Conservation (phyloP, 2,797 vertebrate species). For the Aythya fuligula region DNA sequence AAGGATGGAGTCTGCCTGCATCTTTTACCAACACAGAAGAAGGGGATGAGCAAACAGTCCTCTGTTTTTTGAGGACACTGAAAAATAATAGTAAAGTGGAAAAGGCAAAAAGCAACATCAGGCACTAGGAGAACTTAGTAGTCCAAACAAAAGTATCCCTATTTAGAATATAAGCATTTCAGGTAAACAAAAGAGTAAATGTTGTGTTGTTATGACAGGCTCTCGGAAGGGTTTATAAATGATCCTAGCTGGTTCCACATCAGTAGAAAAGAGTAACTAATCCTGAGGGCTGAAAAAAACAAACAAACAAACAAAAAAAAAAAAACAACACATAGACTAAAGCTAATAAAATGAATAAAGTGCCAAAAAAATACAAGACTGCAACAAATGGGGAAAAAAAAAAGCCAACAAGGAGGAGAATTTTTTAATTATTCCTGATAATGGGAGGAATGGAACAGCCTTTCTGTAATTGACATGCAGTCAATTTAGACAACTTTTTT, state of each 20-base stretch:
- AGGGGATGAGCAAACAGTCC: background rate
- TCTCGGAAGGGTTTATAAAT: background rate
- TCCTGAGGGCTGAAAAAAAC: background rate
- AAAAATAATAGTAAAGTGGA: background rate
- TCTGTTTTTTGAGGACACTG: background rate
- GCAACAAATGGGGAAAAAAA: background rate
- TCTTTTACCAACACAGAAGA: background rate
- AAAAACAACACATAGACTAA: background rate
- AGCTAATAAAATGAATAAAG: slow-evolving; percentile 39
- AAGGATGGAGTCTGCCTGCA: background rate
- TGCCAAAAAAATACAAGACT: background rate
- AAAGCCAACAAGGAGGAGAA: background rate
- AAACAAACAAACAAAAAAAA: background rate
- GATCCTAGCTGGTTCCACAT: background rate
- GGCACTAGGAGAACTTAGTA: background rate
- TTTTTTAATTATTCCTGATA: background rate
- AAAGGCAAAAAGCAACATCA: background rate
- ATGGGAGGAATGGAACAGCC: background rate
- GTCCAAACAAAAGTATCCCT: background rate
- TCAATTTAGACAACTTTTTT: background rate
- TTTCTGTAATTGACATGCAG: background rate
- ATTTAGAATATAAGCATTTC: background rate
- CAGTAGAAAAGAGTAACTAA: background rate
- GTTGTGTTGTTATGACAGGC: background rate
- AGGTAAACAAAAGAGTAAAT: background rate